Evolutionary conservation across 2,797 vertebrate genomes (phyloP).

Genomic region (Clarias platycephalus): DNA sequence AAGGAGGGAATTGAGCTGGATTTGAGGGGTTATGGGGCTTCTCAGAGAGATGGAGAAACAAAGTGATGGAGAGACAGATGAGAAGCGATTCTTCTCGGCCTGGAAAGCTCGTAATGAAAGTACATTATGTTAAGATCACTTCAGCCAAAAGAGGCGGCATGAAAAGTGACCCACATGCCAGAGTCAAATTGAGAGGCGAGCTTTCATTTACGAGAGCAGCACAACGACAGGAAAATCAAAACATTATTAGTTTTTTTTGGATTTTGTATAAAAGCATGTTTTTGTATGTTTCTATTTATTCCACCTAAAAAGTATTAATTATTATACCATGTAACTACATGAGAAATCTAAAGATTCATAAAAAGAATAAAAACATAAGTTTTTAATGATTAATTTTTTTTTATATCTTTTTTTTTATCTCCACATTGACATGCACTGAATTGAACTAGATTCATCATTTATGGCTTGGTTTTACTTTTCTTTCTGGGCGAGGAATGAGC

Average conservation of each 20-base stretch:
- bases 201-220: not conserved
- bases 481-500: not conserved
- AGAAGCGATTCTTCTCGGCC: not conserved
- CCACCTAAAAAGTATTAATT: not conserved
- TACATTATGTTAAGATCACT: constrained; percentile 3
- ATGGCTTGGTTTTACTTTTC: not conserved
- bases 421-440: not conserved
- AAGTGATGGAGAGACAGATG: not conserved
- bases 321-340: too few species aligned
- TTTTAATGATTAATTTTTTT: too few species aligned
- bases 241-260: not conserved
- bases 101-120: not conserved
- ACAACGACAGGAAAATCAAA: not conserved
- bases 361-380: not conserved
- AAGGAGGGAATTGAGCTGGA: constrained; percentile 1
- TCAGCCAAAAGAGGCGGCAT: not conserved
- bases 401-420: too few species aligned
- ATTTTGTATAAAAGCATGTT: not conserved
- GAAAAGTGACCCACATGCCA: not conserved
- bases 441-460: not conserved
- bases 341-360: not conserved
- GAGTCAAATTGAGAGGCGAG: not conserved
- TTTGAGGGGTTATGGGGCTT: constrained; percentile 17
- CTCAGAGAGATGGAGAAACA: not conserved
- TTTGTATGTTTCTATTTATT: not conserved